A percentile compares a stretch with the other conserved stretches of the same genome.
These are phyloP conservation scores for Mesoclemmys tuberculata DNA, from an alignment of 2,113 vertebrate species.

Conservation along the genomic window DNA sequence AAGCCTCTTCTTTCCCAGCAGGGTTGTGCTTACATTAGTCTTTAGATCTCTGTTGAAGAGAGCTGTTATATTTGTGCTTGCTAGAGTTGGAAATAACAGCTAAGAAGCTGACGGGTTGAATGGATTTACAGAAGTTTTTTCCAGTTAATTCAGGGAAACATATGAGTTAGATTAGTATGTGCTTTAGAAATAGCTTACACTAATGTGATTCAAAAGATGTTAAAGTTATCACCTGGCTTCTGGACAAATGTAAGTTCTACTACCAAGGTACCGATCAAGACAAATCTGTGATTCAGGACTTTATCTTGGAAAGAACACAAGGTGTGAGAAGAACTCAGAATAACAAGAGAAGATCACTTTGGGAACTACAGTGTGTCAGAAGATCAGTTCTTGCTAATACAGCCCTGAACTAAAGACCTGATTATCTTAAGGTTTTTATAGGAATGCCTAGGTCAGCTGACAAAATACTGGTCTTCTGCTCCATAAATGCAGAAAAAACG, in stretches of 20 bases:
- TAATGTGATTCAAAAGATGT: conserved; percentile 80
- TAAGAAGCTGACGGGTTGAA: conserved; percentile 80
- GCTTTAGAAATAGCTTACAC: conserved; percentile 80
- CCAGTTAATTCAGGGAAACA: conserved; percentile 80
- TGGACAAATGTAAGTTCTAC: conserved; percentile 77
- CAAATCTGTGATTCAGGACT: conserved; percentile 82
- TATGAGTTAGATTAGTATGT: conserved; percentile 78
- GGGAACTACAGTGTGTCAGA: conserved; percentile 80
- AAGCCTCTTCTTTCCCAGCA: conserved; percentile 96
- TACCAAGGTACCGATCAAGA: conserved; percentile 81
- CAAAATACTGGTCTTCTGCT: conserved; percentile 79
- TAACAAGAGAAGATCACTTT: conserved; percentile 79
- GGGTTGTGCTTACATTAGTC: conserved; percentile 93
- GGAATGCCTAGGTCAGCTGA: conserved; percentile 84
- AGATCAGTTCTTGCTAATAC: conserved; percentile 78
- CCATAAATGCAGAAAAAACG: conserved; percentile 78
- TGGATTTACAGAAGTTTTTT: conserved; percentile 80
- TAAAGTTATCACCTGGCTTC: conserved; percentile 81
- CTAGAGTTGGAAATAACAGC: conserved; percentile 90
- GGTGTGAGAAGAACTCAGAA: conserved; percentile 81
- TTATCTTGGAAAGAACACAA: conserved; percentile 79
- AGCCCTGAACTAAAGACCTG: conserved; percentile 75
- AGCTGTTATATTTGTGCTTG: conserved; percentile 91
- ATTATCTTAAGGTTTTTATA: conserved; percentile 74
- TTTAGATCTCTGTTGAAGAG: conserved; percentile 88